Conservation (phyloP, 2,888 invertebrate species). For the Diarsia mendica region DNA sequence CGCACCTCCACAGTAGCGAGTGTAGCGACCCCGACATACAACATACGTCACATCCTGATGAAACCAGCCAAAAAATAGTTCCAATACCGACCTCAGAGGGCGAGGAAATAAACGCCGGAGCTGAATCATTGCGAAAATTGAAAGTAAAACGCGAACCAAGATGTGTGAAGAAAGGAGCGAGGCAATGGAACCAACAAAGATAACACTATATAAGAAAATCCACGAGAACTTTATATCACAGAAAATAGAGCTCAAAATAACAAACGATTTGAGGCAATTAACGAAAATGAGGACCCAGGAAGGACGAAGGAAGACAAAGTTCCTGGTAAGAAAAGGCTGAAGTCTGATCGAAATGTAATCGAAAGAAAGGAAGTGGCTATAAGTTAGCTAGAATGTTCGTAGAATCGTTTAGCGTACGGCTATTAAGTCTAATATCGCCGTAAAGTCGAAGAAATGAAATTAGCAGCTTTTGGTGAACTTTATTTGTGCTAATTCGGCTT, state of each 20-base stretch:
- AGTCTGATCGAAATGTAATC: constrained; percentile 43
- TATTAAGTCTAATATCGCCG: constrained; percentile 38
- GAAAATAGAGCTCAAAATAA: constrained; percentile 38
- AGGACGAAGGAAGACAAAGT: constrained; percentile 35
- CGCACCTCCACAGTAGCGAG: constrained; percentile 2
- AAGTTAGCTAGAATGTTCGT: constrained; percentile 43
- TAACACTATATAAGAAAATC: constrained; percentile 15
- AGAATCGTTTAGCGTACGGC: constrained; percentile 32
- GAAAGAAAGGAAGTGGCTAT: constrained; percentile 46
- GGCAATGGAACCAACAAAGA: constrained; percentile 8
- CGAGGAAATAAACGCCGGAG: constrained; percentile 67
- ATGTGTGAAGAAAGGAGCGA: constrained; percentile 54
- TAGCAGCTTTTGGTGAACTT: constrained; percentile 36
- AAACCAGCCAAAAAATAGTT: constrained; percentile 72
- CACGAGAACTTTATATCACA: constrained; percentile 24
- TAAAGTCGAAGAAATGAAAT: constrained; percentile 46
- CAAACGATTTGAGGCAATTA: constrained; percentile 31
- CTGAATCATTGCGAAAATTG: constrained; percentile 75
- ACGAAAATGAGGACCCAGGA: constrained; percentile 24
- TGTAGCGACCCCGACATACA: constrained; percentile 27
- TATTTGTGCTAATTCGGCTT: constrained; percentile 32
- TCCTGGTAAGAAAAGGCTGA: constrained; percentile 31
- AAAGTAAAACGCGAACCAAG: constrained; percentile 68
- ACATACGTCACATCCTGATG: constrained; percentile 53
- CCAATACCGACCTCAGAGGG: constrained; percentile 53